These are phyloP conservation scores for Scaptomyza tumidula DNA, from an alignment of 2,888 invertebrate species.

Conservation along the genomic window DNA sequence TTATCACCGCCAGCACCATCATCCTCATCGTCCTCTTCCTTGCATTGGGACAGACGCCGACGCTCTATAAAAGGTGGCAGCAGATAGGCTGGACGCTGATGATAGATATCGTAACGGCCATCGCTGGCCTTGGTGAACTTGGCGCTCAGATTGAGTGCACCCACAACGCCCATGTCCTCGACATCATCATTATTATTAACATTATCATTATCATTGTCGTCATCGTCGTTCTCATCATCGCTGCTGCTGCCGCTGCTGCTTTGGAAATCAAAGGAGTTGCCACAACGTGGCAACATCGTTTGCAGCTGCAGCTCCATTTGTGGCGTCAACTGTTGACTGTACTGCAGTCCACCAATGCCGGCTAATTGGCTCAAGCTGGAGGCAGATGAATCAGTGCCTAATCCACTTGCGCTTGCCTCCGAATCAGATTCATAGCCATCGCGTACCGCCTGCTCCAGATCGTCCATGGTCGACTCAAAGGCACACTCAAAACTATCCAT, in stretches of 20 bases:
- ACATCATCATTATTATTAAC: slow-evolving; percentile 49
- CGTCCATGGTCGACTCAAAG: slow-evolving; percentile 84
- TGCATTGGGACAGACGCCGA: slow-evolving; percentile 91
- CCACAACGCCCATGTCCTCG: slow-evolving; percentile 40
- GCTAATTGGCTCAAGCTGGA: slow-evolving; percentile 55
- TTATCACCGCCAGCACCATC: slow-evolving; percentile 71
- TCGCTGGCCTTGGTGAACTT: slow-evolving; percentile 63
- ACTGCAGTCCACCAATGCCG: slow-evolving; percentile 57
- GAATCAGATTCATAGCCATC: slow-evolving; percentile 83
- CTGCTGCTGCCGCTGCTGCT: slow-evolving; percentile 77
- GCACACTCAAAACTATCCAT: slow-evolving; percentile 82
- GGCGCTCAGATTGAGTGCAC: slow-evolving; percentile 43
- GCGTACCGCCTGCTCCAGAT: slow-evolving; percentile 76
- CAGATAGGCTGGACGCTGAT: slow-evolving; percentile 75
- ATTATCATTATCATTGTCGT: slow-evolving; percentile 59
- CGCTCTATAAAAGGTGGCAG: slow-evolving; percentile 87
- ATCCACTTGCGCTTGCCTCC: slow-evolving; percentile 71
- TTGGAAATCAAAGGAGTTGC: slow-evolving; percentile 76
- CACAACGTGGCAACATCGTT: slow-evolving; percentile 69
- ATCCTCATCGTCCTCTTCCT: slow-evolving; percentile 93
- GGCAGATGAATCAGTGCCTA: slow-evolving; percentile 59
- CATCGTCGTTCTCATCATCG: slow-evolving; percentile 60
- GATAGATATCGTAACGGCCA: slow-evolving; percentile 68
- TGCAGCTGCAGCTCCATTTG: slow-evolving; percentile 50
- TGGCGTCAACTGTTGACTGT: slow-evolving; percentile 58